A percentile compares a stretch with the other conserved stretches of the same genome.
These are phyloP conservation scores for Glyphotaelius pellucidus DNA, from an alignment of 2,888 invertebrate genomes.

Conservation along the genomic window DNA sequence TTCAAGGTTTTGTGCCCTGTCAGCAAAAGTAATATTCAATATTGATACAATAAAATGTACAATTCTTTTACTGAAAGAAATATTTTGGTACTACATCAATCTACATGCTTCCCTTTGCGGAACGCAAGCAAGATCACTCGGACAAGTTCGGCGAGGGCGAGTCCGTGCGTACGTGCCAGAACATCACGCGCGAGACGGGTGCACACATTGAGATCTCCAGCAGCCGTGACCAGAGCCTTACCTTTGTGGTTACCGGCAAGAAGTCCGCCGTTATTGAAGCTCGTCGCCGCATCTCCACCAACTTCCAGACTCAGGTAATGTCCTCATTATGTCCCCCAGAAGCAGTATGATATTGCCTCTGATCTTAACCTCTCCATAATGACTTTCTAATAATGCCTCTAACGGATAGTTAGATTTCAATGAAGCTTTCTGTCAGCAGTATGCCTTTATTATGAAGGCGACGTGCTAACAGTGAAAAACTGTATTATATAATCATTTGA, in stretches of 20 bases:
- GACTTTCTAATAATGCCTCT: too few relatives aligned
- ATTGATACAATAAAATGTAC: not conserved
- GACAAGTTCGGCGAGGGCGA: slow-evolving; percentile 97
- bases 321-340: not conserved
- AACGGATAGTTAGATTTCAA: too few relatives aligned
- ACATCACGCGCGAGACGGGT: slow-evolving; percentile 94
- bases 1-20: not conserved
- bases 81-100: not conserved
- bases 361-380: too few relatives aligned
- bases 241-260: slow-evolving; percentile 97
- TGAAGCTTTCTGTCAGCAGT: too few relatives aligned
- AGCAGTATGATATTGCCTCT: too few relatives aligned
- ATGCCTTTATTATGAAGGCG: too few relatives aligned
- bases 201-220: slow-evolving; percentile 98
- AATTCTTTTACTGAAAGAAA: not conserved
- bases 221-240: slow-evolving; percentile 96
- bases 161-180: slow-evolving; percentile 92
- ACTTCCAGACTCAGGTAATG: slow-evolving; percentile 93
- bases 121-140: slow-evolving; percentile 92
- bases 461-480: too few relatives aligned
- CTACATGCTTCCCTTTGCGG: slow-evolving; percentile 92
- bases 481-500: too few relatives aligned
- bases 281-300: slow-evolving; percentile 90
- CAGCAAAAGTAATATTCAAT: not conserved
- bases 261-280: slow-evolving; percentile 94